Evolutionary conservation across 2,113 vertebrate species (phyloP), one percentile per base, ranked within the genome.

Genomic region (Rhipidura dahli): DNA sequence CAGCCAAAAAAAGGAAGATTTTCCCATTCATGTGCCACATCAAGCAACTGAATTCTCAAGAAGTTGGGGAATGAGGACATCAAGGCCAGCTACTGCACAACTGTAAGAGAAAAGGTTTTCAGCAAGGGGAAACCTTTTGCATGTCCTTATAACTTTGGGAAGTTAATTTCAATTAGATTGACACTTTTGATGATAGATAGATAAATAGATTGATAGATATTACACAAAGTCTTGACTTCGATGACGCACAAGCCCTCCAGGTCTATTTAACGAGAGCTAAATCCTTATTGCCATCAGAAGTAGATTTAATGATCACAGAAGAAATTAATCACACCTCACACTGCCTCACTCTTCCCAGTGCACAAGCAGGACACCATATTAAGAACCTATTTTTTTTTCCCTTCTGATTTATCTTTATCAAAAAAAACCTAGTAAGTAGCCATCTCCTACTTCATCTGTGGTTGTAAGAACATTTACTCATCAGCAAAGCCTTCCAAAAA

Each of bases 291-390:
- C 90, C 60, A 93, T 57, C 70, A 91, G 75, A 49, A 83, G 84
- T 6, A 69, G 66, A 85, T 93, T 72, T 84, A 93, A 84, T 49
- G 66, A 87, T 59, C 59, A 64, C 45, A 65, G 59, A 69, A 87
- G 33, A 59, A 95, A 87, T 94, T 69, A 91, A 94, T 91, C 93
- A 94, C 37, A 87, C 64, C 73, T 68, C 53, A 84, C 15, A 59
- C 26, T 61, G 49, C 54, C 61, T 76, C 63, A 33, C 16, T 72
- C 30, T 44, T 63, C 57, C 53, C 56, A 59, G 17, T 60, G 75
- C 57, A 80, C 54, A 45, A 73, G 66, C 54, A 80, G 71, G 66
- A 69, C 63, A 77, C 24, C 49, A 13, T 26, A 72, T 65, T 88
- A 79, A 83, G 28, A 72, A 26, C 10, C 20, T 68, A 4, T 45